Base-by-base conservation (phyloP, 1,140 invertebrate genomes). In the Temnothorax longispinosus region DNA sequence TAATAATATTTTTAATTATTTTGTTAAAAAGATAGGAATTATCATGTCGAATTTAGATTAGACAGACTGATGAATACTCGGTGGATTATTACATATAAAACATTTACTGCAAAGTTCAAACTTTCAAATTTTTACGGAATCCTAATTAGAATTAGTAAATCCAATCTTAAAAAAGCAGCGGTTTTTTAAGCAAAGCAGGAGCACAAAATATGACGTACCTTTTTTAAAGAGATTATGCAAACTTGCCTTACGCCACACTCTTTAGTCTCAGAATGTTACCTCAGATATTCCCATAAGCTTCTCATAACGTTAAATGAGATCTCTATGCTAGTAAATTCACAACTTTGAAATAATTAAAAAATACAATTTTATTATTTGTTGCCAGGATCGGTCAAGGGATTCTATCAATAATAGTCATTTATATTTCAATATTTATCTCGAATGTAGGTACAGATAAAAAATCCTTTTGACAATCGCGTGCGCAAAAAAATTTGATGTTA, bases 161-260 rank as follows among this genome's bases (percentile, higher is more conserved):
- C 10, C 18, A 77, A 69, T 62, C 10, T 44, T 41, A 13, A 21
- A 80, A 80, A n/a, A 41, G 32, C n/a, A 67, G 38, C 32, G n/a
- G 11, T 52, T 54, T 69, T 64, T 54, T 32, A 60, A 52, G 41
- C 21, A 13, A 80, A 80, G 64, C n/a, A 50, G n/a, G 11, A 65
- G 13, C n/a, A 38, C 32, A 67, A 78, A 67, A 67, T 52, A 52
- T 64, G n/a, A n/a, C 4, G n/a, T 54, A 67, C 2, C 18, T 69
- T 80, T 64, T 54, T 80, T 80, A 67, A 54, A 67, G 38, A 67
- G 77, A 80, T 80, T 80, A 80, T 80, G 60, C 32, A 67, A 67
- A 80, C 32, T 52, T 52, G 7, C 11, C 52, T 74, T 60, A 72
- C 27, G 41, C 10, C 11, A 58, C 11, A 58, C 8, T 74, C 67